Conservation (phyloP, 2,797 vertebrate genomes). For the Gephyroberyx darwinii region DNA sequence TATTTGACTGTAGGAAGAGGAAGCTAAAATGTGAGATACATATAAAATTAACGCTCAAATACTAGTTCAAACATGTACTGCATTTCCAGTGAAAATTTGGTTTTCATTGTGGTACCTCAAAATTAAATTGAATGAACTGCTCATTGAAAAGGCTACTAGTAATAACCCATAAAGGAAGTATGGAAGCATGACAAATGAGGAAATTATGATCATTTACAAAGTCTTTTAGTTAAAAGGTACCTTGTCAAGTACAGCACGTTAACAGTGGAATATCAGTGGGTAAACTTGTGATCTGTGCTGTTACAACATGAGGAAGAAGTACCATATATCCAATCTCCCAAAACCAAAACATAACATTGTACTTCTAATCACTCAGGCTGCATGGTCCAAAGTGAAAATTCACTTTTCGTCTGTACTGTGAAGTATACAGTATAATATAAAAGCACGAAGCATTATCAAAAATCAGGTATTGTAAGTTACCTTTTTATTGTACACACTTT, state of each 20-base stretch:
- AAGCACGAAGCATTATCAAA: constrained; percentile 52
- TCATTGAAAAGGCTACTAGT: neutral
- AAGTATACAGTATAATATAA: constrained; percentile 43
- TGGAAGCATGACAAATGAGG: neutral
- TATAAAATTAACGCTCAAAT: neutral
- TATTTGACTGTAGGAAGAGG: neutral
- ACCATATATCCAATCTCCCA: constrained; percentile 18
- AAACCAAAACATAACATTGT: neutral
- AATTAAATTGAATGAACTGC: neutral
- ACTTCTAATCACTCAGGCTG: constrained; percentile 20
- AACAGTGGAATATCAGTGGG: constrained; percentile 6
- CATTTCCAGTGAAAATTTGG: neutral
- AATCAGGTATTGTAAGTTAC: constrained; percentile 26
- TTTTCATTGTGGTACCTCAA: constrained; percentile 14
- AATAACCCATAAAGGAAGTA: neutral
- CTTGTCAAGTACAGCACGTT: constrained; percentile 10
- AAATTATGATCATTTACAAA: constrained; percentile 21
- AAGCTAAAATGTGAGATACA: constrained; percentile 11
- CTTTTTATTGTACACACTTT: too few species aligned
- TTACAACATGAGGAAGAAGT: constrained; percentile 28
- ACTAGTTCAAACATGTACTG: constrained; percentile 8
- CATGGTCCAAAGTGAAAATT: constrained; percentile 26
- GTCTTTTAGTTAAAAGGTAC: neutral
- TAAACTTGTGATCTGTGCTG: constrained; percentile 38
- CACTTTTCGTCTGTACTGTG: constrained; percentile 25